A percentile compares a stretch with the other conserved stretches of the same genome.
Evolutionary conservation across 2,113 vertebrate species (phyloP).

Genomic region (Xyrauchen texanus): DNA sequence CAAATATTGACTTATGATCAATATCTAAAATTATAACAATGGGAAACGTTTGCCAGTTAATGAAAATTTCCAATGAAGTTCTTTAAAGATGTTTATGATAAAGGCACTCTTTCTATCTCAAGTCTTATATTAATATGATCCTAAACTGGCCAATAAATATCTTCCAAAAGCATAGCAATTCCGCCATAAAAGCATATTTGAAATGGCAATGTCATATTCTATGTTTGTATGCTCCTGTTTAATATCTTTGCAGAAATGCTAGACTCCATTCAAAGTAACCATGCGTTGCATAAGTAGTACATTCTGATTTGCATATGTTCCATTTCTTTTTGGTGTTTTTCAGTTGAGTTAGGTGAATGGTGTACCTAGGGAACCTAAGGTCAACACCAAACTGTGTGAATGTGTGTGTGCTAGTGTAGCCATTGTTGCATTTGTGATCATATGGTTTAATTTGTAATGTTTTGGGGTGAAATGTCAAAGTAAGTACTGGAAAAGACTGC

Average conservation of each 20-base stretch:
- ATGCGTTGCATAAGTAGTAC: neutral
- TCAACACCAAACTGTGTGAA: conserved; percentile 5
- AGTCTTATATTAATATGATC: neutral
- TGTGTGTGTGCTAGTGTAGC: neutral
- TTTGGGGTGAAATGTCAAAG: neutral
- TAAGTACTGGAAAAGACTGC: conserved; percentile 10
- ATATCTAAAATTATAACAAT: neutral
- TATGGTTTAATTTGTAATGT: neutral
- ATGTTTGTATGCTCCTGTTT: neutral
- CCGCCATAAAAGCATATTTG: neutral
- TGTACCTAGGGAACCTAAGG: neutral
- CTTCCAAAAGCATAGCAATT: neutral
- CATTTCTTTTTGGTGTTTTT: neutral
- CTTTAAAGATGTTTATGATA: neutral
- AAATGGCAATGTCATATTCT: neutral
- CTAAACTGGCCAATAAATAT: neutral
- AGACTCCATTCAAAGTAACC: neutral
- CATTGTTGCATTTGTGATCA: neutral
- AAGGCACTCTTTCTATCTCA: neutral
- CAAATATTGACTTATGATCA: neutral
- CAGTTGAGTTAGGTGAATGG: neutral
- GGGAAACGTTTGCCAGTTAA: neutral
- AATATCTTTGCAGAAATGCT: neutral
- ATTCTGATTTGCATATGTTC: neutral
- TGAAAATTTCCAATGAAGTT: neutral